phyloP scores from a whole-genome alignment of 2,888 invertebrate genomes.

The Diarsia rubi region DNA sequence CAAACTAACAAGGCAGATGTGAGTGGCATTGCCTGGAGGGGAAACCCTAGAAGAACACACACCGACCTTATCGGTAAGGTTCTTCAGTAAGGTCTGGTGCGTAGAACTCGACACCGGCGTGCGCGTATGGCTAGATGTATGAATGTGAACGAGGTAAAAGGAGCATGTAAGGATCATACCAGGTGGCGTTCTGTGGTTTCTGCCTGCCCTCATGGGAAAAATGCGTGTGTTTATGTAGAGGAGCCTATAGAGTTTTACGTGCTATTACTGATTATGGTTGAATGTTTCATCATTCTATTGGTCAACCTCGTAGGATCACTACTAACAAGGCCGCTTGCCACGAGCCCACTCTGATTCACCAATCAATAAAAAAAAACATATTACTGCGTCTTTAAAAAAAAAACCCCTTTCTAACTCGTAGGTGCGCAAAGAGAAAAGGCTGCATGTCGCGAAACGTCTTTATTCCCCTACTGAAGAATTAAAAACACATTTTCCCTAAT shows the following conservation, averaged over 20 bases:
- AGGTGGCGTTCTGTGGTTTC: too few species aligned
- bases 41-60: too few species aligned
- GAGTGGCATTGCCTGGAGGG: too few species aligned
- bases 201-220: too few species aligned
- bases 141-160: too few species aligned
- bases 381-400: slow-evolving; percentile 29
- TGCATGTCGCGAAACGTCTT: slow-evolving; percentile 46
- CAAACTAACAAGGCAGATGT: too few species aligned
- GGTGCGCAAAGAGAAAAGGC: slow-evolving; percentile 67
- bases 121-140: too few species aligned
- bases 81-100: too few species aligned
- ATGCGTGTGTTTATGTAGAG: too few species aligned
- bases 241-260: background rate
- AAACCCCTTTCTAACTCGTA: slow-evolving; percentile 54
- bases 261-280: background rate
- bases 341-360: background rate
- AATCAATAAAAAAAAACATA: slow-evolving; percentile 13
- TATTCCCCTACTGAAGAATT: background rate
- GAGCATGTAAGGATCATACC: too few species aligned
- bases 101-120: too few species aligned
- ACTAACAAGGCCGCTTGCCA: background rate
- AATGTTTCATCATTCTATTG: background rate
- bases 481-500: slow-evolving; percentile 17
- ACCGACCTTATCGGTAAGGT: too few species aligned
- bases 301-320: background rate